Percentiles rank a stretch among this genome's conserved stretches.
phyloP scores from a whole-genome alignment of 2,113 vertebrate genomes.

The Rynchops niger region DNA sequence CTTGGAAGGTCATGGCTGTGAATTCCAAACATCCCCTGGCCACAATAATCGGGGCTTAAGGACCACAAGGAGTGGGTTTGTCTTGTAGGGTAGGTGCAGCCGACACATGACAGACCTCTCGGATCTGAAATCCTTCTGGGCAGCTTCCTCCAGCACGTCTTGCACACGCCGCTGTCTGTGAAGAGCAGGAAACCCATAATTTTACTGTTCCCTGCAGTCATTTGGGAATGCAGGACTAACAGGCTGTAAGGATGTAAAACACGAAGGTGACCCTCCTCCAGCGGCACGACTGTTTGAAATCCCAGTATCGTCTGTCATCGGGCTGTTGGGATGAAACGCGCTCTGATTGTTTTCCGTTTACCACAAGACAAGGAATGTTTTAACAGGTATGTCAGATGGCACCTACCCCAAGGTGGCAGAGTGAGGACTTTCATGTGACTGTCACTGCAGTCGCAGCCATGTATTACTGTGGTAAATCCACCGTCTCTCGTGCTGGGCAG shows the following conservation, averaged over 20 bases:
- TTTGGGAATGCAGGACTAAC: neutral
- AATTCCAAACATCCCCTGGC: neutral
- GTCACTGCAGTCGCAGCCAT: neutral
- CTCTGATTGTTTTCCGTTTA: neutral
- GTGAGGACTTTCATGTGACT: neutral
- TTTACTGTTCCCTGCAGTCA: neutral
- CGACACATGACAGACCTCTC: neutral
- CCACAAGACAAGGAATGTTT: neutral
- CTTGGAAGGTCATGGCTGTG: neutral
- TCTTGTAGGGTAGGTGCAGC: neutral
- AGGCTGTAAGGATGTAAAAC: neutral
- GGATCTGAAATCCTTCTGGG: neutral
- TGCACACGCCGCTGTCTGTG: neutral
- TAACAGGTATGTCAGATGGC: too few relatives aligned
- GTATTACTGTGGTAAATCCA: neutral
- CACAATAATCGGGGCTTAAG: accelerated
- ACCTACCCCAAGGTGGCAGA: neutral
- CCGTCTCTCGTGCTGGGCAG: neutral
- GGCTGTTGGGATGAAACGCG: neutral
- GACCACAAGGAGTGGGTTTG: neutral
- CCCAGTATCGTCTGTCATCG: accelerated
- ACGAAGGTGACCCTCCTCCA: neutral
- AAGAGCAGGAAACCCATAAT: neutral
- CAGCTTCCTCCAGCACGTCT: accelerated
- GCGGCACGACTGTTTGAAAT: neutral